These are phyloP conservation scores for Cryptoblepharus egeriae DNA, from an alignment of 2,797 vertebrate species.

Conservation along the genomic window DNA sequence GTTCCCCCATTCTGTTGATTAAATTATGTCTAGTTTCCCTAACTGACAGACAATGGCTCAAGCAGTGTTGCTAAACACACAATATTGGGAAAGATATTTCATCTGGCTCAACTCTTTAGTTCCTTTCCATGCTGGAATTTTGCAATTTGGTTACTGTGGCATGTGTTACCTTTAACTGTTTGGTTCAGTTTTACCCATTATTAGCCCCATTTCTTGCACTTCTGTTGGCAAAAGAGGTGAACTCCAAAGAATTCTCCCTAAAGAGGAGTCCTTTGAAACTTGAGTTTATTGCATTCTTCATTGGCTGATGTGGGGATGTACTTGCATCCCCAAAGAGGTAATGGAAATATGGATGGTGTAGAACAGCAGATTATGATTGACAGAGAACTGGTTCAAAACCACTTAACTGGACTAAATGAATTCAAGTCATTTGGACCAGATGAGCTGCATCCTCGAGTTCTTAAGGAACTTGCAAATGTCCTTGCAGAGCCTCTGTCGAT, in stretches of 20 bases:
- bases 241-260: background rate
- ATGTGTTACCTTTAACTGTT: background rate
- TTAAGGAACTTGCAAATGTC: no score
- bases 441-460: no score
- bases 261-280: background rate
- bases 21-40: background rate
- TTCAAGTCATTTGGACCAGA: no score
- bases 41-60: no score
- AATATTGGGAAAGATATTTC: background rate
- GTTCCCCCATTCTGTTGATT: background rate
- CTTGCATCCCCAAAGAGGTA: no score
- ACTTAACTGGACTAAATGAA: no score
- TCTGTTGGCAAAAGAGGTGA: background rate
- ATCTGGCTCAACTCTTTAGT: background rate
- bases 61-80: background rate
- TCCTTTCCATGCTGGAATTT: background rate
- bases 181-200: background rate
- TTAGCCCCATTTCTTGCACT: background rate
- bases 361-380: no score
- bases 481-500: no score
- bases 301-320: no score
- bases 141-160: background rate
- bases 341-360: no score
- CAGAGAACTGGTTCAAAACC: no score
- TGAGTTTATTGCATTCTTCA: background rate